Conservation (phyloP, 2,113 vertebrate genomes). For the Anhinga anhinga region DNA sequence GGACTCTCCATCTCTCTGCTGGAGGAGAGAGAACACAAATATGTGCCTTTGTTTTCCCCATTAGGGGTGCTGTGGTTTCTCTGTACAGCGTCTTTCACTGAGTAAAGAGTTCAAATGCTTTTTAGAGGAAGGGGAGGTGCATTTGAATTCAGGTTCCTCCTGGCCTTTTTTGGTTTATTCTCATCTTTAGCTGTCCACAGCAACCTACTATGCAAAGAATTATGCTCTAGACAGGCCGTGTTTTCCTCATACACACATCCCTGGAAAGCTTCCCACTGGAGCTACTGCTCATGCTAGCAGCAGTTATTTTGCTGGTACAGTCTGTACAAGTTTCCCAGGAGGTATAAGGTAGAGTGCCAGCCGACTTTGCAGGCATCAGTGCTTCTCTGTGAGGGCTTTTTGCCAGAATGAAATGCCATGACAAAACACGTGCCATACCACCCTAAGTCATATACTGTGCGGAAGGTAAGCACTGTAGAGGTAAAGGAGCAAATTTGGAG, state of each 20-base stretch:
- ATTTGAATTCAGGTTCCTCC: neutral
- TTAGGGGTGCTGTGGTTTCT: neutral
- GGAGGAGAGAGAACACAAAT: neutral
- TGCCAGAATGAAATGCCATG: neutral
- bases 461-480: neutral
- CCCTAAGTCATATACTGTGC: neutral
- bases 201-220: neutral
- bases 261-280: neutral
- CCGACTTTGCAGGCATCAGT: neutral
- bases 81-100: neutral
- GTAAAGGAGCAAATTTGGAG: neutral
- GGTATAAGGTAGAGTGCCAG: neutral
- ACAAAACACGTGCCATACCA: accelerated
- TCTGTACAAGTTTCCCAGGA: neutral
- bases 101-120: neutral
- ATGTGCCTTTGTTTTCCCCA: neutral
- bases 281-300: neutral
- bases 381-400: neutral
- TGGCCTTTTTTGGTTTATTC: neutral
- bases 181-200: neutral
- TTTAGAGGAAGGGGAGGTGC: neutral
- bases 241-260: neutral
- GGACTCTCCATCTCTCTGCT: neutral
- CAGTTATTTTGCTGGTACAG: neutral
- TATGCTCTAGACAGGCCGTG: neutral